Evolutionary conservation across 2,888 invertebrate species (phyloP).

Genomic region (Hoplodrina blanda): DNA sequence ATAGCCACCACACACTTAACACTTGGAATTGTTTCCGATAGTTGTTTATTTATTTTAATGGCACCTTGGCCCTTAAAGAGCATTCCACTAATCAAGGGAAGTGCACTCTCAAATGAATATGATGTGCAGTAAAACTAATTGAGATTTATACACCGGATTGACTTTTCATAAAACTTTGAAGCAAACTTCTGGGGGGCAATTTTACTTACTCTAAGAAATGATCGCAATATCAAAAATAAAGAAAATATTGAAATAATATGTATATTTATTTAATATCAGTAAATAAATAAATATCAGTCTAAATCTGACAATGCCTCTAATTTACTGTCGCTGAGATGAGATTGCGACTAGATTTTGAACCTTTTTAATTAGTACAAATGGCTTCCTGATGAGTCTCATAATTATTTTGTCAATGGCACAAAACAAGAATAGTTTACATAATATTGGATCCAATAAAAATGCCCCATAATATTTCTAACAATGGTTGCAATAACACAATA

Average conservation of each 20-base stretch:
- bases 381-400: neutral
- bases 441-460: constrained; percentile 45
- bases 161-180: constrained; percentile 4
- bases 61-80: constrained; percentile 83
- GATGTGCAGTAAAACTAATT: constrained; percentile 85
- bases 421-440: neutral
- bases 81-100: constrained; percentile 88
- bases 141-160: constrained; percentile 64
- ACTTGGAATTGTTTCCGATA: constrained; percentile 87
- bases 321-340: too few relatives aligned
- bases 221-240: too few relatives aligned
- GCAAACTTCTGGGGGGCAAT: neutral
- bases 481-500: constrained; percentile 70
- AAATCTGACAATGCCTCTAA: too few relatives aligned
- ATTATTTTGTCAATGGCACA: neutral
- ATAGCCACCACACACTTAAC: constrained; percentile 89
- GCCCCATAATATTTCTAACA: constrained; percentile 54
- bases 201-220: too few relatives aligned
- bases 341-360: too few relatives aligned
- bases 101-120: constrained; percentile 89
- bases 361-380: too few relatives aligned
- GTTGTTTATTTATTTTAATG: constrained; percentile 89
- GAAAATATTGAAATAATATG: too few relatives aligned
- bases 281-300: too few relatives aligned
- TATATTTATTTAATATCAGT: too few relatives aligned